These are phyloP conservation scores for Cottoperca gobio DNA, from an alignment of 2,797 vertebrate species.

Conservation along the genomic window DNA sequence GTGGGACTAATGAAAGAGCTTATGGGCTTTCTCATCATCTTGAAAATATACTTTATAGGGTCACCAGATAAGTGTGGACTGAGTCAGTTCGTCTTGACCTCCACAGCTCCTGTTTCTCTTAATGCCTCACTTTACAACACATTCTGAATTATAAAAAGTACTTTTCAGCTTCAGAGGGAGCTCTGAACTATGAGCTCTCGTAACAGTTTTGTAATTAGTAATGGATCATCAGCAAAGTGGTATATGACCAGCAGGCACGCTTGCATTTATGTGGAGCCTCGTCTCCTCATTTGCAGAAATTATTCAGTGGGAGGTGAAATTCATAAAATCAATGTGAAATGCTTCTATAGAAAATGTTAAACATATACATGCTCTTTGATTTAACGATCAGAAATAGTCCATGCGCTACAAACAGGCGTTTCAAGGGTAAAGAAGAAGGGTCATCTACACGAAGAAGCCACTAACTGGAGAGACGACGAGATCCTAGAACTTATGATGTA, in stretches of 20 bases:
- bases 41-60: constrained; percentile 20
- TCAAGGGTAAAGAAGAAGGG: too few relatives aligned
- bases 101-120: background rate
- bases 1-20: constrained; percentile 48
- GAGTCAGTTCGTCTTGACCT: constrained; percentile 28
- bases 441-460: too few relatives aligned
- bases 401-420: background rate
- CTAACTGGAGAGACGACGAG: too few relatives aligned
- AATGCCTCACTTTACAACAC: background rate
- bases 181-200: background rate
- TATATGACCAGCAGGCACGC: background rate
- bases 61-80: constrained; percentile 25
- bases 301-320: constrained; percentile 12
- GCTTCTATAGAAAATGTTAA: background rate
- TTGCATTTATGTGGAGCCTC: constrained; percentile 6
- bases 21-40: constrained; percentile 33
- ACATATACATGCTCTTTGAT: background rate
- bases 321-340: constrained; percentile 13
- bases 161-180: background rate
- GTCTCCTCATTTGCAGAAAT: constrained; percentile 14
- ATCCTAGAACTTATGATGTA: too few relatives aligned
- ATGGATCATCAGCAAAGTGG: constrained; percentile 14
- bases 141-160: background rate
- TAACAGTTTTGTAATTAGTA: background rate
- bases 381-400: background rate